Evolutionary conservation across 1,140 invertebrate species (phyloP).

Genomic region (Charaxes varanes): DNA sequence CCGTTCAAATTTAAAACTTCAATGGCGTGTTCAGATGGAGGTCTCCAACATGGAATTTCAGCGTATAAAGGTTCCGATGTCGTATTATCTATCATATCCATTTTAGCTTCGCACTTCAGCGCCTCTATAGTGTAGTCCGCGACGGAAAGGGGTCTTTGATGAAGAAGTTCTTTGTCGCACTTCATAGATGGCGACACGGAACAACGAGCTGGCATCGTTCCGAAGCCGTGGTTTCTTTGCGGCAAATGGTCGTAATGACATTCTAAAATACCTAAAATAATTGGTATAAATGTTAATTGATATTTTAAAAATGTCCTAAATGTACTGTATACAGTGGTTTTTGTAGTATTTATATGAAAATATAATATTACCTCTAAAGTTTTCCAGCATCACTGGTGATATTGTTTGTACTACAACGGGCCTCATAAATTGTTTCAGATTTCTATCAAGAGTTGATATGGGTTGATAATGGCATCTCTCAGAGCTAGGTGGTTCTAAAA

Average conservation of each 20-base stretch:
- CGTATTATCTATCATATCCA: conserved; percentile 50
- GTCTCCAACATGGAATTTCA: conserved; percentile 67
- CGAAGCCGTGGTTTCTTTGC: conserved; percentile 44
- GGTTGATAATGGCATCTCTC: conserved; percentile 64
- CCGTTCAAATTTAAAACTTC: conserved; percentile 59
- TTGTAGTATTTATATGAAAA: conserved; percentile 3
- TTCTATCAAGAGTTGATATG: conserved; percentile 60
- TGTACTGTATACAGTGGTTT: too few species aligned
- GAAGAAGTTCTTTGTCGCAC: conserved; percentile 35
- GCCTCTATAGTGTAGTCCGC: conserved; percentile 56
- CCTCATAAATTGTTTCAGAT: conserved; percentile 68
- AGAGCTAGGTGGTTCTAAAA: conserved; percentile 51
- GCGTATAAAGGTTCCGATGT: conserved; percentile 67
- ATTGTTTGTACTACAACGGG: conserved; percentile 66
- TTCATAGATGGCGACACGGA: conserved; percentile 51
- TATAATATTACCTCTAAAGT: conserved; percentile 59
- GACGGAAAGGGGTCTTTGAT: conserved; percentile 32
- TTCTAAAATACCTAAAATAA: conserved; percentile 63
- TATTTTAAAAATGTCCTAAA: too few species aligned
- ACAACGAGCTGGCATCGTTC: conserved; percentile 30
- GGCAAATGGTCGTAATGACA: conserved; percentile 70
- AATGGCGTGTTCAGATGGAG: conserved; percentile 54
- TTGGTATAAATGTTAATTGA: conserved; percentile 5
- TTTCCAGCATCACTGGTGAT: conserved; percentile 71
- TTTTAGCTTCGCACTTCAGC: conserved; percentile 57